These are phyloP conservation scores for Riptortus pedestris DNA, from an alignment of 1,140 invertebrate genomes.

Conservation along the genomic window DNA sequence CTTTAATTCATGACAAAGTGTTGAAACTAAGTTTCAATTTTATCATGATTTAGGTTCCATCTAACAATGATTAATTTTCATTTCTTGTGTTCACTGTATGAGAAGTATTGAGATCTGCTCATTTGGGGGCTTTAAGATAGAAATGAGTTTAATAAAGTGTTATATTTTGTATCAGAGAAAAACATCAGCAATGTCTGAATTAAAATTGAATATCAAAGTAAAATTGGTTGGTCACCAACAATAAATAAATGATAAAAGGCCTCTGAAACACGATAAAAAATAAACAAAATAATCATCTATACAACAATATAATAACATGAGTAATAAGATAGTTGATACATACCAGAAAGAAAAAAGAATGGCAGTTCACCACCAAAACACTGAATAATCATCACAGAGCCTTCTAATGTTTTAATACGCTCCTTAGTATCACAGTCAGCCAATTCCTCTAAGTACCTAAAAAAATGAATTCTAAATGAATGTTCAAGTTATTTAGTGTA, in stretches of 20 bases:
- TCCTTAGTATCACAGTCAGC: slow-evolving; percentile 42
- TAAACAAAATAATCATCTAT: background rate
- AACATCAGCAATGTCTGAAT: background rate
- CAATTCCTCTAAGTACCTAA: slow-evolving; percentile 58
- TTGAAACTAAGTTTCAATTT: too few relatives aligned
- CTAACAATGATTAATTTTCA: too few relatives aligned
- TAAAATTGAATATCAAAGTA: background rate
- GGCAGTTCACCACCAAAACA: slow-evolving; percentile 80
- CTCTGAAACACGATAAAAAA: background rate
- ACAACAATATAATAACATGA: background rate
- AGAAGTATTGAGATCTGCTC: too few relatives aligned
- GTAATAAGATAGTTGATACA: background rate
- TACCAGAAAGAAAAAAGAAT: slow-evolving; percentile 73
- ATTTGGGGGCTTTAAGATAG: too few relatives aligned
- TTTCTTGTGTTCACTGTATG: too few relatives aligned
- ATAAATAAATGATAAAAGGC: background rate
- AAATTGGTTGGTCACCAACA: background rate
- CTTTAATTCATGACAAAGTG: too few relatives aligned
- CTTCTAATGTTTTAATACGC: slow-evolving; percentile 71
- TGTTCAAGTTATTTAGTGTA: background rate
- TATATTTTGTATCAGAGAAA: too few relatives aligned
- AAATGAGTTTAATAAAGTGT: too few relatives aligned
- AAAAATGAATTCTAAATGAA: slow-evolving; percentile 11
- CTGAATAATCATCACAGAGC: slow-evolving; percentile 63
- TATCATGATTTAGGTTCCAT: too few relatives aligned